Percentiles rank a stretch among this genome's conserved stretches.
Conservation (phyloP, 1,140 invertebrate genomes). For the Mylabris phalerata region DNA sequence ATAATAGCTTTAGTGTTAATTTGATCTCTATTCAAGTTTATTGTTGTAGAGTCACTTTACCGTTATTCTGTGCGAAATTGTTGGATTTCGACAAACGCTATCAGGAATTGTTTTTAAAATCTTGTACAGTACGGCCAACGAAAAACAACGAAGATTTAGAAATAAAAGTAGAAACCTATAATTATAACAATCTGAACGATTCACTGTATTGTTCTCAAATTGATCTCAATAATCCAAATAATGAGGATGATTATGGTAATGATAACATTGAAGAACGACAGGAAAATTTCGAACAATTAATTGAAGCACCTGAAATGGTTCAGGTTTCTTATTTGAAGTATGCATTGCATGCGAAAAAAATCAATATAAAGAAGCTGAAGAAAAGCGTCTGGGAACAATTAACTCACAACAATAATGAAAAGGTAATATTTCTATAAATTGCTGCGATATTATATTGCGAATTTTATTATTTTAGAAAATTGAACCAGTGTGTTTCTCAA, state of each 20-base stretch:
- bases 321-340: constrained; percentile 64
- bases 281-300: constrained; percentile 44
- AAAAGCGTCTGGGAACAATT: constrained; percentile 58
- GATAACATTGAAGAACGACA: too few relatives aligned
- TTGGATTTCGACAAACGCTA: background rate
- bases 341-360: constrained; percentile 68
- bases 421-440: too few relatives aligned
- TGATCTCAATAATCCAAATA: too few relatives aligned
- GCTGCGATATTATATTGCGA: too few relatives aligned
- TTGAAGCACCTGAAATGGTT: constrained; percentile 51
- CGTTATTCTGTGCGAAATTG: constrained; percentile 5
- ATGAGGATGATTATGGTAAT: too few relatives aligned
- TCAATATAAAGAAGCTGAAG: constrained; percentile 74
- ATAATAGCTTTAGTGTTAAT: too few relatives aligned
- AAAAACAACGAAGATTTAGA: constrained; percentile 39
- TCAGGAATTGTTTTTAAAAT: constrained; percentile 4
- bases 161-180: constrained; percentile 32
- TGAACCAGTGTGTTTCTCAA: too few relatives aligned
- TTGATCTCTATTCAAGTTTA: background rate
- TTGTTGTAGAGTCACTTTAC: constrained; percentile 15
- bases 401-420: constrained; percentile 19
- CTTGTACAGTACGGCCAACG: background rate
- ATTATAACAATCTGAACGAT: constrained; percentile 34
- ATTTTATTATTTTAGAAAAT: too few relatives aligned
- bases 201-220: constrained; percentile 29